Evolutionary conservation across 2,888 invertebrate genomes (phyloP).

Genomic region (Himalopsyche anomala): DNA sequence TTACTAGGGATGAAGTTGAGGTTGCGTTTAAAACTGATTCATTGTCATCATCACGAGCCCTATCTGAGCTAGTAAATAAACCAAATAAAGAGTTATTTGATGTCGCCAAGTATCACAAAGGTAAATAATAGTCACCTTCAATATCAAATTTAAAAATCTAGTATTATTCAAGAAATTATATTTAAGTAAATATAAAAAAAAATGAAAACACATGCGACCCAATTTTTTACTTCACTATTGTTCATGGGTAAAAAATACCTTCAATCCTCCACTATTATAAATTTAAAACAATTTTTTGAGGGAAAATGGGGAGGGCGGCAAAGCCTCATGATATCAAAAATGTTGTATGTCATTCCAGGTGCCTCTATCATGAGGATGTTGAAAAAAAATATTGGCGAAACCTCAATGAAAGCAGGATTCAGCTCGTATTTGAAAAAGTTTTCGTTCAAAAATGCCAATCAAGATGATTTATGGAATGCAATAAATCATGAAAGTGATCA

Average conservation of each 20-base stretch:
- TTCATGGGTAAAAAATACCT: no score
- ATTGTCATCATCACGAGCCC: constrained; percentile 80
- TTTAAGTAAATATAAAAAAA: no score
- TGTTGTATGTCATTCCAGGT: constrained; percentile 70
- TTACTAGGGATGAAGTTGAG: constrained; percentile 75
- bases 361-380: constrained; percentile 85
- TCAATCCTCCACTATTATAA: no score
- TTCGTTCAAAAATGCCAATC: constrained; percentile 79
- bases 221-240: no score
- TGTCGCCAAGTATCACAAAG: constrained; percentile 84
- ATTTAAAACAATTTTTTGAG: no score
- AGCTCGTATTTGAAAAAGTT: constrained; percentile 75
- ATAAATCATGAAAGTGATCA: constrained; percentile 68
- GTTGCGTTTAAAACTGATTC: constrained; percentile 79
- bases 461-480: constrained; percentile 80
- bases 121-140: constrained; percentile 64
- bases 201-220: no score
- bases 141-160: no score
- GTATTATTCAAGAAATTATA: no score
- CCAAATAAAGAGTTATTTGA: constrained; percentile 83
- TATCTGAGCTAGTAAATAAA: constrained; percentile 80
- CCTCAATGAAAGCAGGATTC: constrained; percentile 76
- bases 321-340: no score
- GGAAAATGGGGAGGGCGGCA: no score
- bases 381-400: constrained; percentile 81